Evolutionary conservation across 2,797 vertebrate genomes (phyloP).

Genomic region (Philypnodon macrostomus): DNA sequence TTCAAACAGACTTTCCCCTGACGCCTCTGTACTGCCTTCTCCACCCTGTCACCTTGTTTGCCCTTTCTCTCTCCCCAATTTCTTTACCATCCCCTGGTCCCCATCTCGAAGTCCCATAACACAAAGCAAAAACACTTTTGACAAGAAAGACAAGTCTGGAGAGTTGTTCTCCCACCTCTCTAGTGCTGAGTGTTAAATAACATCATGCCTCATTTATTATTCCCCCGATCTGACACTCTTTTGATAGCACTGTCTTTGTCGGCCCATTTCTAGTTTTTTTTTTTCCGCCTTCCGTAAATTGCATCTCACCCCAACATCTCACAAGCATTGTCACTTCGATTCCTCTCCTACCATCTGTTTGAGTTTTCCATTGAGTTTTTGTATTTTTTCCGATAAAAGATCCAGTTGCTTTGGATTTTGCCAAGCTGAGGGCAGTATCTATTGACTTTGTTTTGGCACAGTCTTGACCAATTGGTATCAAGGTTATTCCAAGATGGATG

Average conservation of each 20-base stretch:
- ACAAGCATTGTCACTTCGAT: slow-evolving; percentile 40
- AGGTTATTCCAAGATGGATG: slow-evolving; percentile 11
- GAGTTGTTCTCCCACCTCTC: slow-evolving; percentile 21
- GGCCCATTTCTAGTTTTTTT: slow-evolving; percentile 24
- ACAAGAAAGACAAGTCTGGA: slow-evolving; percentile 39
- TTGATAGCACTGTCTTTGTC: slow-evolving; percentile 32
- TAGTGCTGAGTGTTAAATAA: slow-evolving; percentile 46
- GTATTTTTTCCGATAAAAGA: slow-evolving; percentile 27
- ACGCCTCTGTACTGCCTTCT: slow-evolving; percentile 29
- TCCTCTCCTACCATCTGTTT: slow-evolving; percentile 51
- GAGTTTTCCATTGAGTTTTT: slow-evolving; percentile 35
- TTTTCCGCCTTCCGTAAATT: slow-evolving; percentile 27
- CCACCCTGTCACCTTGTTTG: slow-evolving; percentile 47
- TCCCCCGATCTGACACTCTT: slow-evolving; percentile 34
- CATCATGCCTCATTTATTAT: slow-evolving; percentile 53
- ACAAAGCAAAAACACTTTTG: slow-evolving; percentile 36
- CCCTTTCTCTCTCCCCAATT: slow-evolving; percentile 25
- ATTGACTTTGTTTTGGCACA: slow-evolving; percentile 19
- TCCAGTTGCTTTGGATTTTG: slow-evolving; percentile 30
- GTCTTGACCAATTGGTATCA: slow-evolving; percentile 12
- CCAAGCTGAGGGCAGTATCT: slow-evolving; percentile 21
- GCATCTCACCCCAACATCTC: slow-evolving; percentile 30
- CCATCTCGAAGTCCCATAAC: slow-evolving; percentile 28
- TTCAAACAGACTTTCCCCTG: slow-evolving; percentile 49
- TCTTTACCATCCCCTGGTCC: slow-evolving; percentile 9